Evolutionary conservation across 2,113 vertebrate genomes (phyloP), one percentile per base, ranked within the genome.

Genomic region (Motacilla alba): DNA sequence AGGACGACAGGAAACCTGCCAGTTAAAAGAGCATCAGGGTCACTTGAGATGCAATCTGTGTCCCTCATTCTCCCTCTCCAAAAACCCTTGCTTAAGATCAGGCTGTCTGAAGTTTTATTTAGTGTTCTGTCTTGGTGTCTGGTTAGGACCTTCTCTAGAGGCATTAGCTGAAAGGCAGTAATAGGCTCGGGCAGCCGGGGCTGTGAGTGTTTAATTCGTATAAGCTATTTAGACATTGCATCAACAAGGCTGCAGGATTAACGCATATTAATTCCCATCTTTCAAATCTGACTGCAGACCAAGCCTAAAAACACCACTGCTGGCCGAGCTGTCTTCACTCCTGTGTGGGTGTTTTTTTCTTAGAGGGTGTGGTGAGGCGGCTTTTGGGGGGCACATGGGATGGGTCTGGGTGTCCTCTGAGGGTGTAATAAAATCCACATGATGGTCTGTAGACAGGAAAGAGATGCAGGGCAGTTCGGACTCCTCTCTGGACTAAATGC

Each of bases 231-330:
- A 93, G 85, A 60, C 0, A 0, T 64, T 90, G 59, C 75, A 90
- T 94, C 72, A 76, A 62, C 28, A 77, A 83, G 60, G 69, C 77
- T 78, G 60, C 47, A 59, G 55, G 68, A 86, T 92, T 90, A 94
- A 86, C 1, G 0, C 7, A 30, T 37, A 13, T 66, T 93, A 95
- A 92, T 88, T 77, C 76, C 16, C 33, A 26, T 74, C 50, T 88
- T 90, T 79, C 15, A 70, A 90, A 85, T 63, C 43, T 30, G 33
- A 46, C 63, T 46, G 35, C 1, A 5, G 66, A 81, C 56, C 30
- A 75, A 58, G 14, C 21, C 31, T 83, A 78, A 89, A 93, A 47
- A 76, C 49, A 88, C 14, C 13, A 13, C 19, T 77, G 27, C 37
- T 2, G 0, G 18, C 28, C 1, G 0, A 68, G 13, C 7, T 21